Conservation (phyloP, 1,140 invertebrate genomes). For the Coelopa frigida region DNA sequence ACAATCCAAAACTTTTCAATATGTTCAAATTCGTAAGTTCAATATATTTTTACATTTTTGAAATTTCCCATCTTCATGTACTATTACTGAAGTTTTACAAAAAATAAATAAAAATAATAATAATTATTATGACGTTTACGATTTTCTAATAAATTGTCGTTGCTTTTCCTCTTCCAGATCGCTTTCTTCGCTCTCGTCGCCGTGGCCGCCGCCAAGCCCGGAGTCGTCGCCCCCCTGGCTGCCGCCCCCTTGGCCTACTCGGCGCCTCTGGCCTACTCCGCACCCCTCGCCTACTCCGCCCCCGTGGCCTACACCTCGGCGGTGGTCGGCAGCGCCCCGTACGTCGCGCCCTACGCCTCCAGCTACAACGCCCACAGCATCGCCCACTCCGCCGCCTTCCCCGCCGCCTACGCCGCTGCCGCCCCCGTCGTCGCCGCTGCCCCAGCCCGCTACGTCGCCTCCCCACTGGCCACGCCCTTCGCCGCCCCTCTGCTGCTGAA, state of each 20-base stretch:
- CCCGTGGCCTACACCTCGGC: no score
- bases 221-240: slow-evolving; percentile 22
- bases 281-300: slow-evolving; percentile 32
- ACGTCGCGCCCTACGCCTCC: slow-evolving; percentile 48
- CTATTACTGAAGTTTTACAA: not conserved
- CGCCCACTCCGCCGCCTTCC: slow-evolving; percentile 36
- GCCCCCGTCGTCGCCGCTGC: slow-evolving; percentile 28
- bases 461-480: slow-evolving; percentile 33
- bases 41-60: not conserved
- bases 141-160: no score
- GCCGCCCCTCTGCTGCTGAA: slow-evolving; percentile 20
- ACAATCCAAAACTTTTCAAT: slow-evolving; percentile 23
- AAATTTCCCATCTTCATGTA: not conserved
- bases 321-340: slow-evolving; percentile 43
- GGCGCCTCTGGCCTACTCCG: slow-evolving; percentile 10
- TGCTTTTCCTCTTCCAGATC: slow-evolving; percentile 17
- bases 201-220: slow-evolving; percentile 35
- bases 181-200: slow-evolving; percentile 38
- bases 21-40: slow-evolving; percentile 42
- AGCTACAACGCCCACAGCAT: slow-evolving; percentile 32
- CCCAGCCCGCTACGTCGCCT: slow-evolving; percentile 20
- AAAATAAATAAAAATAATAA: no score
- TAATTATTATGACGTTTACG: no score
- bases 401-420: slow-evolving; percentile 24
- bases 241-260: not conserved